A percentile compares a stretch with the other conserved stretches of the same genome.
phyloP scores from a whole-genome alignment of 2,113 vertebrate genomes.

The Gavia stellata region DNA sequence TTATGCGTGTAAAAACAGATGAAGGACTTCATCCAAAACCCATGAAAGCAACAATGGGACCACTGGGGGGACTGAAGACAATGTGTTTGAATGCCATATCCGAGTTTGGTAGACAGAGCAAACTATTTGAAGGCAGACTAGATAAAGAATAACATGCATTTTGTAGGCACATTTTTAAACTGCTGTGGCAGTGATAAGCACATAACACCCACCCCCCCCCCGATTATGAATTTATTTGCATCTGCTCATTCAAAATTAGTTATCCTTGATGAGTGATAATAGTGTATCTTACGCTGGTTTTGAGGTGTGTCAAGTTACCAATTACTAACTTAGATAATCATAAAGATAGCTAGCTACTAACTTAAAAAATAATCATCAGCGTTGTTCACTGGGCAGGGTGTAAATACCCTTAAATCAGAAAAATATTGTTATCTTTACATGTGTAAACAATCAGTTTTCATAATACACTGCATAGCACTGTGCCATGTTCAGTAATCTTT shows the following conservation, averaged over 20 bases:
- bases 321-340: neutral
- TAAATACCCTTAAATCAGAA: neutral
- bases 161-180: neutral
- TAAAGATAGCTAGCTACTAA: neutral
- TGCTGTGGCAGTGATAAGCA: neutral
- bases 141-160: neutral
- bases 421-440: neutral
- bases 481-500: neutral
- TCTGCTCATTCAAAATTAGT: neutral
- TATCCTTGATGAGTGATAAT: neutral
- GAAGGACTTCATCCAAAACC: neutral
- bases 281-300: neutral
- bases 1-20: neutral
- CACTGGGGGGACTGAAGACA: neutral
- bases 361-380: neutral
- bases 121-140: neutral
- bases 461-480: neutral
- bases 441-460: neutral
- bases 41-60: neutral
- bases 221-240: neutral
- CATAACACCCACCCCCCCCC: fast-evolving
- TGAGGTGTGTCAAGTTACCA: neutral
- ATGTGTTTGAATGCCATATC: neutral
- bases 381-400: neutral
- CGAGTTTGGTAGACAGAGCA: neutral